These are phyloP conservation scores for Microchirus variegatus DNA, from an alignment of 2,797 vertebrate genomes.

Conservation along the genomic window DNA sequence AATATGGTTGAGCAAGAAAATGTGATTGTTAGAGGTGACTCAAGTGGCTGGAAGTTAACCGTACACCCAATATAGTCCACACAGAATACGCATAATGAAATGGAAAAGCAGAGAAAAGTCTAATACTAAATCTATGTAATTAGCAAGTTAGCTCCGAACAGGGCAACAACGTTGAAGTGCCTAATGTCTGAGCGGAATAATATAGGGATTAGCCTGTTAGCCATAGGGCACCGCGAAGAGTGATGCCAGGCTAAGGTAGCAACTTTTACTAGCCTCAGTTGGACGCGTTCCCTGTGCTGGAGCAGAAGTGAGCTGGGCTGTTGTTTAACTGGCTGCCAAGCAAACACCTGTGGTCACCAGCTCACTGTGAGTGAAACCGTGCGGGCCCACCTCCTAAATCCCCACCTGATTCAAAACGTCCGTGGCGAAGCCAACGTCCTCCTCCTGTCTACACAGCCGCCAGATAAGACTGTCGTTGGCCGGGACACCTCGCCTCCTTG, in stretches of 20 bases:
- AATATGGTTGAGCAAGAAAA: too few species aligned
- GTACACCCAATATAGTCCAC: too few species aligned
- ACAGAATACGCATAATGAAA: not conserved
- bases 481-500: constrained; percentile 9
- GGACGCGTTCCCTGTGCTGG: constrained; percentile 6
- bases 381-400: constrained; percentile 57
- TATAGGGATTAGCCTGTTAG: constrained; percentile 43
- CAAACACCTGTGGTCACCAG: constrained; percentile 55
- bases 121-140: not conserved
- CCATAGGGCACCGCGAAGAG: constrained; percentile 13
- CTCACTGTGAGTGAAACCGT: not conserved
- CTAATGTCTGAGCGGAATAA: not conserved
- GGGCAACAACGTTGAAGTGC: not conserved
- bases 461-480: constrained; percentile 29
- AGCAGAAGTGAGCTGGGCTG: not conserved
- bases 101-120: not conserved
- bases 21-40: too few species aligned
- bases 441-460: constrained; percentile 49
- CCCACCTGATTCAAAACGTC: constrained; percentile 78
- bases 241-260: constrained; percentile 5
- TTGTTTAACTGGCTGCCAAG: not conserved
- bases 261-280: constrained; percentile 37
- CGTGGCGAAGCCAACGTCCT: constrained; percentile 60
- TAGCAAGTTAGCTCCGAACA: not conserved
- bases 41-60: too few species aligned